These are phyloP conservation scores for Pteropus rufus DNA, from an alignment of 2,797 vertebrate species.

Conservation along the genomic window DNA sequence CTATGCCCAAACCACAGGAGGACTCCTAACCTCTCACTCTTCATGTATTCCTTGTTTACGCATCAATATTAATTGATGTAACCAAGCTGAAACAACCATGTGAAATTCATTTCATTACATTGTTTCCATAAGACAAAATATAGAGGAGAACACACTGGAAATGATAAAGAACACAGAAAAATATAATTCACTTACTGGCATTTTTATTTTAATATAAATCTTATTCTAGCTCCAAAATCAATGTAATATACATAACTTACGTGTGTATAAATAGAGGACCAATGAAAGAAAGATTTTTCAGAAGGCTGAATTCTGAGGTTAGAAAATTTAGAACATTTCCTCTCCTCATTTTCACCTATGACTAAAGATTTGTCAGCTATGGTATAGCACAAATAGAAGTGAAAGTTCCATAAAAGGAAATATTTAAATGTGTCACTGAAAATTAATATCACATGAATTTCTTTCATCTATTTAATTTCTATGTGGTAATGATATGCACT, in stretches of 20 bases:
- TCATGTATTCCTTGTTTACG: background rate
- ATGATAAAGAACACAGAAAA: background rate
- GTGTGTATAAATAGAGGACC: background rate
- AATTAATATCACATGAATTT: conserved; percentile 27
- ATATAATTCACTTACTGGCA: background rate
- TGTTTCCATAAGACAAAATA: background rate
- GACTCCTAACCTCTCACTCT: background rate
- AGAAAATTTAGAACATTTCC: conserved; percentile 15
- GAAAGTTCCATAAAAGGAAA: conserved; percentile 50
- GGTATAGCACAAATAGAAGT: conserved; percentile 28
- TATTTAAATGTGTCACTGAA: conserved; percentile 38
- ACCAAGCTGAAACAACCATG: background rate
- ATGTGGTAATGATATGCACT: background rate
- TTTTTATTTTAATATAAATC: background rate
- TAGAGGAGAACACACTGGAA: background rate
- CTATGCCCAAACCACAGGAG: conserved; percentile 1
- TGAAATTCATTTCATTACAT: background rate
- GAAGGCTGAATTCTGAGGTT: background rate
- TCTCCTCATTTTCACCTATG: conserved; percentile 18
- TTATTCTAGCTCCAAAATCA: background rate
- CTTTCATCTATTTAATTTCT: background rate
- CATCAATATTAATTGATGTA: background rate
- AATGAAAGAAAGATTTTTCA: conserved; percentile 17
- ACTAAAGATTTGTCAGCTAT: conserved; percentile 37
- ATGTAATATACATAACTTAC: background rate